These are phyloP conservation scores for Luffia ferchaultella DNA, from an alignment of 2,888 invertebrate genomes.

Conservation along the genomic window DNA sequence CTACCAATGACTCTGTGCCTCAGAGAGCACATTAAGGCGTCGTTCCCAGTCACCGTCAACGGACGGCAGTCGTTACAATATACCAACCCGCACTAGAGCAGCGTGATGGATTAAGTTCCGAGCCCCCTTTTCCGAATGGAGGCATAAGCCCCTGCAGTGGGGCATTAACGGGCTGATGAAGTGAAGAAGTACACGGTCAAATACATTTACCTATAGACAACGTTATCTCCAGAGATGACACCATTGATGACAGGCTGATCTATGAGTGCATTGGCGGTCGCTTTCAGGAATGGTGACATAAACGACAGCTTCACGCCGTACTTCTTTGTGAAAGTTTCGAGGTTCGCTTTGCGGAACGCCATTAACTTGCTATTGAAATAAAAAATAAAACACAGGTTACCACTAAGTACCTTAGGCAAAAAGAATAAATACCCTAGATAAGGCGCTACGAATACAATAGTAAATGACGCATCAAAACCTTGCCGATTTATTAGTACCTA, in stretches of 20 bases:
- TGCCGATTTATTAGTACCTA: too few relatives aligned
- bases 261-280: conserved; percentile 94
- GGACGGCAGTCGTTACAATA: too few relatives aligned
- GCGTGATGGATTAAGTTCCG: too few relatives aligned
- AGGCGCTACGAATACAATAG: background rate
- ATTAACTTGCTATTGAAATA: conserved; percentile 74
- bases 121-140: too few relatives aligned
- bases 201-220: conserved; percentile 69
- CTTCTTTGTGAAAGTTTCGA: conserved; percentile 91
- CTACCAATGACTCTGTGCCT: too few relatives aligned
- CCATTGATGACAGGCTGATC: conserved; percentile 98
- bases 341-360: conserved; percentile 89
- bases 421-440: background rate
- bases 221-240: conserved; percentile 86
- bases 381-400: background rate
- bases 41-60: too few relatives aligned
- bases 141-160: too few relatives aligned
- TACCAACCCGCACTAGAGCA: too few relatives aligned
- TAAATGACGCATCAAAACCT: too few relatives aligned
- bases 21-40: too few relatives aligned
- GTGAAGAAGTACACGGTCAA: too few relatives aligned
- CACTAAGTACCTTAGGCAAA: background rate
- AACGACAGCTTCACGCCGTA: conserved; percentile 96
- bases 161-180: too few relatives aligned
- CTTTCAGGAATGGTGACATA: conserved; percentile 98